Conservation (phyloP, 2,888 invertebrate species). For the Mythimna albipuncta region DNA sequence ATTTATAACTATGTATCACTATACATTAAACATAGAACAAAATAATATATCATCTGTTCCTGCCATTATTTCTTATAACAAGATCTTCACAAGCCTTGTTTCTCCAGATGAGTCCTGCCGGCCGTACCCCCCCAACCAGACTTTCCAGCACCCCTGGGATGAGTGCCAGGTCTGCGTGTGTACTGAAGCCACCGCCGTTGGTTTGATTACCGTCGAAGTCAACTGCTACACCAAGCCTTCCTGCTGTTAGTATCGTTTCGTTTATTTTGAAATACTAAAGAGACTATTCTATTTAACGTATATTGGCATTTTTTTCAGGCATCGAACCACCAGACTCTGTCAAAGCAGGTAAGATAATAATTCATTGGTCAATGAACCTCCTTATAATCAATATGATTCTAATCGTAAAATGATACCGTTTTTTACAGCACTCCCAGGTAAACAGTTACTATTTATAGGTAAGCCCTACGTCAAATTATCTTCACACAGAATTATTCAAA, state of each 20-base stretch:
- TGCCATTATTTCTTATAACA: neutral
- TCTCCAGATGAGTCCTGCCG: constrained; percentile 81
- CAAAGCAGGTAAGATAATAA: constrained; percentile 45
- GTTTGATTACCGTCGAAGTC: constrained; percentile 78
- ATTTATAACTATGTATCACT: neutral
- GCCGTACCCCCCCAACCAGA: constrained; percentile 78
- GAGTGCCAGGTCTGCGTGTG: constrained; percentile 83
- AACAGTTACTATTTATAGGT: constrained; percentile 27
- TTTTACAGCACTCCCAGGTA: constrained; percentile 52
- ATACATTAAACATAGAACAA: neutral
- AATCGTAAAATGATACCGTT: neutral
- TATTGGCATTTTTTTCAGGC: constrained; percentile 45
- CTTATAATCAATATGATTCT: neutral
- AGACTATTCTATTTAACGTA: neutral
- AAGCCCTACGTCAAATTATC: constrained; percentile 10
- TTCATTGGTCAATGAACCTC: neutral
- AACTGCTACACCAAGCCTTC: constrained; percentile 81
- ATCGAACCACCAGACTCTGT: constrained; percentile 58
- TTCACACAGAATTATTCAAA: neutral
- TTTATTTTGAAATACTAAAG: neutral
- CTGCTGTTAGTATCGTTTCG: constrained; percentile 79
- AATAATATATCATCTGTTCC: neutral
- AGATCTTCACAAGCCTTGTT: constrained; percentile 4
- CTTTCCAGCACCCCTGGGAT: constrained; percentile 87
- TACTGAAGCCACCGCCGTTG: constrained; percentile 68